Base-by-base conservation (phyloP, 2,113 vertebrate species). In the Corydoras maculifer region DNA sequence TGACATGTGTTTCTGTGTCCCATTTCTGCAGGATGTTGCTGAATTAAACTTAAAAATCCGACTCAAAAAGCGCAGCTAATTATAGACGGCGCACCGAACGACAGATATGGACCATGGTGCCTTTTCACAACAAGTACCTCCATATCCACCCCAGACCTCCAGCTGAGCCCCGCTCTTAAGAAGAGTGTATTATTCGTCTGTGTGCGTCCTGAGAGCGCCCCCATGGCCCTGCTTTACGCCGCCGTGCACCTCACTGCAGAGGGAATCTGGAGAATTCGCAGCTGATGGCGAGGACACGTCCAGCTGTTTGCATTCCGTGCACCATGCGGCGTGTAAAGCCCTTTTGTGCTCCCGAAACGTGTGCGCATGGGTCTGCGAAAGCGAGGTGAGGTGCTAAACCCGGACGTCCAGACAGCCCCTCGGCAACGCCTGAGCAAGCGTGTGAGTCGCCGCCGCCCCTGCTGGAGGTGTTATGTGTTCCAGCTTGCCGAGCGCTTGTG, bases 251-350 rank as follows among this genome's bases (percentile, higher is more conserved):
- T 68, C 69, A 57, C 13, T 73, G 67, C 72, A 69, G 54, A 65
- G 43, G 57, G 66, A 68, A 70, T 71, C 49, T 65, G 10, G 29
- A 51, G 69, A 69, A 68, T 77, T 50, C 67, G 65, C 55, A 72
- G 29, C 62, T 70, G 74, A 73, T 51, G 49, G 58, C 74, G 49
- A 54, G 65, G 58, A 65, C n/a, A 43, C 69, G n/a, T 54, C 49
- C 62, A 10, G 32, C 25, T 89, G 81, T 86, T 83, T 87, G 79
- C 84, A 85, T 87, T 87, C 81, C 83, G 74, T 70, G 43, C 10
- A 54, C 68, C 78, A 77, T 49, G 79, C 85, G 83, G 68, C 72
- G 65, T 79, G 59, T 82, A 59, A 50, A 10, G 77, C n/a, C 75
- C 81, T 54, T 58, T 76, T 76, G 81, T 79, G 80, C 78, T 77